These are phyloP conservation scores for Drosophila melanocephala DNA, from an alignment of 2,888 invertebrate genomes.

Conservation along the genomic window DNA sequence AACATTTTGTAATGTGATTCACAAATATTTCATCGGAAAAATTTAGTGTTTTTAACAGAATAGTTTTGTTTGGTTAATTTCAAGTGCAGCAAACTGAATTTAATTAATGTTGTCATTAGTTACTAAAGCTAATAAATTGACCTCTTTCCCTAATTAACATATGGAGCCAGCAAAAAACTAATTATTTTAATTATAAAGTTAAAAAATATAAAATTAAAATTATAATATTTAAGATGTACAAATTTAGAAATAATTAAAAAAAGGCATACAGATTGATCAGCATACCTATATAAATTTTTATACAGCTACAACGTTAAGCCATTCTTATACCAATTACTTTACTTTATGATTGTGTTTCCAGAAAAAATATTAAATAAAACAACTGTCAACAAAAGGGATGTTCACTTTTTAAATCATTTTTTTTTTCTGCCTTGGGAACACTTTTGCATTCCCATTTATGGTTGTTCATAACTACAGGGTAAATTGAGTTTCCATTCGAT, in stretches of 20 bases:
- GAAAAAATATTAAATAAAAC: neutral
- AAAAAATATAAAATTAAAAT: neutral
- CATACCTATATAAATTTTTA: neutral
- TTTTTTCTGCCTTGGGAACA: neutral
- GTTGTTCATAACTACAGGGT: neutral
- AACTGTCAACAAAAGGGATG: neutral
- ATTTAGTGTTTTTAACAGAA: neutral
- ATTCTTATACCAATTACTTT: neutral
- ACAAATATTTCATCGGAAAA: neutral
- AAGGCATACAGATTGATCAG: neutral
- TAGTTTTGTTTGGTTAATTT: neutral
- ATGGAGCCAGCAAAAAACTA: neutral
- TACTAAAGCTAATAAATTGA: neutral
- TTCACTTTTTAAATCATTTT: neutral
- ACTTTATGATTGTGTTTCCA: neutral
- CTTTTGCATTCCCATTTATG: neutral
- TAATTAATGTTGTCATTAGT: neutral
- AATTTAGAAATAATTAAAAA: neutral
- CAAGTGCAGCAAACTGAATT: neutral
- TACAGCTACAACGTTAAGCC: neutral
- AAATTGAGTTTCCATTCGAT: conserved; percentile 26
- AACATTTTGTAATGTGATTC: neutral
- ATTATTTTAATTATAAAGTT: neutral
- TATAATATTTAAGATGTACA: neutral
- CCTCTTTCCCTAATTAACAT: neutral